Conservation (phyloP, 2,888 invertebrate species). For the Margaritifera margaritifera region DNA sequence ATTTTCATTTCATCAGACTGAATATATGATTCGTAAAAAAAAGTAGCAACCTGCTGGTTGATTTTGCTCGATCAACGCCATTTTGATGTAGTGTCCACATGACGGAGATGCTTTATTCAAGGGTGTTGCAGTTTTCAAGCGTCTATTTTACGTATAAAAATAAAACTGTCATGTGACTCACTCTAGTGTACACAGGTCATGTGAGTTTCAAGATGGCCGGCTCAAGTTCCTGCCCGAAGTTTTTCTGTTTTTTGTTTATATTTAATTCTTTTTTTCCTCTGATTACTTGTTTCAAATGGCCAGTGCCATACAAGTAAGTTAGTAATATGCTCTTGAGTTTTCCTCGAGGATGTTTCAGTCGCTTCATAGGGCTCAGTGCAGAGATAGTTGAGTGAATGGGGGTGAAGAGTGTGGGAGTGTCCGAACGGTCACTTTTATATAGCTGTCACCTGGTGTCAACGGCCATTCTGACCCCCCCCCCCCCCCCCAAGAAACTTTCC, state of each 20-base stretch:
- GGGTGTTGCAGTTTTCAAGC: neutral
- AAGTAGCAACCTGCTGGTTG: too few species aligned
- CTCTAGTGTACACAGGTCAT: neutral
- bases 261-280: constrained; percentile 4
- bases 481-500: neutral
- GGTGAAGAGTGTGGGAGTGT: too few species aligned
- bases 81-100: too few species aligned
- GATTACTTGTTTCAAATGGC: constrained; percentile 33
- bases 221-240: neutral
- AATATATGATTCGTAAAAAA: too few species aligned
- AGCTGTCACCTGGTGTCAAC: neutral
- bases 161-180: neutral
- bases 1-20: too few species aligned
- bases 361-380: too few species aligned
- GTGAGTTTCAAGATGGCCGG: constrained; percentile 4
- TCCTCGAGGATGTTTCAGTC: too few species aligned
- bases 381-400: too few species aligned
- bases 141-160: neutral
- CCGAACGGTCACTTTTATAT: too few species aligned
- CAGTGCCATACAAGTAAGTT: constrained; percentile 51
- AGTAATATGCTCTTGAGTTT: neutral
- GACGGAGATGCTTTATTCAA: neutral
- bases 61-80: too few species aligned
- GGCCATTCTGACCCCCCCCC: neutral
- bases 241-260: constrained; percentile 12